phyloP scores from a whole-genome alignment of 2,888 invertebrate species.

The Dicycla oo region DNA sequence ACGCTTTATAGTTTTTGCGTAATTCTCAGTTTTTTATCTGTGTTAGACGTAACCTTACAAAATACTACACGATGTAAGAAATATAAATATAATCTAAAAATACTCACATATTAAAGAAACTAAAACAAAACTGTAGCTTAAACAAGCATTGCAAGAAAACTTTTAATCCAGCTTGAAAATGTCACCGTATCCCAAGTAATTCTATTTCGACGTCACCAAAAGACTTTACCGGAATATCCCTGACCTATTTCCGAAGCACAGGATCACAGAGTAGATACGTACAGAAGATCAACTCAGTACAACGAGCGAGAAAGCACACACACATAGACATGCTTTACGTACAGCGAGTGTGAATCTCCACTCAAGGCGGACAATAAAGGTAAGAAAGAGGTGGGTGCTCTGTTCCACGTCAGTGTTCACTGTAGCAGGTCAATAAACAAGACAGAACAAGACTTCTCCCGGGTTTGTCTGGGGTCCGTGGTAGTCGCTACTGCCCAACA shows the following conservation, averaged over 20 bases:
- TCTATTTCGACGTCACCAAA: conserved; percentile 43
- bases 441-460: not conserved
- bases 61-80: too few relatives aligned
- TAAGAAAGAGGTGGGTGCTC: not conserved
- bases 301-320: not conserved
- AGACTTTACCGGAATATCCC: conserved; percentile 23
- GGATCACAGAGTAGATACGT: not conserved
- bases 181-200: conserved; percentile 37
- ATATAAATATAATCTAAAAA: too few relatives aligned
- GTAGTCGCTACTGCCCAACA: not conserved
- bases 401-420: not conserved
- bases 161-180: conserved; percentile 29
- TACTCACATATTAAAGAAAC: too few relatives aligned
- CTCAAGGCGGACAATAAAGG: not conserved
- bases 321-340: too few relatives aligned
- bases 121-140: not conserved
- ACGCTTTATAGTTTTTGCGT: too few relatives aligned
- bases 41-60: too few relatives aligned
- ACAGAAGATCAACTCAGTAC: not conserved
- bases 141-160: conserved; percentile 7
- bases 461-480: not conserved
- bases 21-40: too few relatives aligned
- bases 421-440: not conserved
- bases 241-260: conserved; percentile 50
- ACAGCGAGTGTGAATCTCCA: not conserved